A percentile compares a stretch with the other conserved stretches of the same genome.
Conservation (phyloP, 2,888 invertebrate genomes). For the Apomyelois bistriatella region DNA sequence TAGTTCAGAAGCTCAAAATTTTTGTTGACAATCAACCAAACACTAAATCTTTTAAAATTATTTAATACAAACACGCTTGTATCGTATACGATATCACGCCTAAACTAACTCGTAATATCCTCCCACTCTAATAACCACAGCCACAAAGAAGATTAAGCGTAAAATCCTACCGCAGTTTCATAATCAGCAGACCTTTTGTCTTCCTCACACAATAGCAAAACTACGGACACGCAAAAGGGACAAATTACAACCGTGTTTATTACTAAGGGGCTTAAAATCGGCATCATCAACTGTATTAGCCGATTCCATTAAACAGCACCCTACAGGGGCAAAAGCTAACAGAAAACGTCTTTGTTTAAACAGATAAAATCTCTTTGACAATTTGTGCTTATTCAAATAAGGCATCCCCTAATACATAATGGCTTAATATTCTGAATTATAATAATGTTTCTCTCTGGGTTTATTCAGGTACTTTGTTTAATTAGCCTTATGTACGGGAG, state of each 20-base stretch:
- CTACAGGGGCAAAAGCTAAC: slow-evolving; percentile 70
- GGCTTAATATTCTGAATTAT: slow-evolving; percentile 61
- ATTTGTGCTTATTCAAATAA: slow-evolving; percentile 79
- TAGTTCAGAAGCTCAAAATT: not conserved
- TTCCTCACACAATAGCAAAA: slow-evolving; percentile 22
- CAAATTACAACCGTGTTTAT: slow-evolving; percentile 54
- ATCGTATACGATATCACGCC: slow-evolving; percentile 9
- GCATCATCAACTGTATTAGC: slow-evolving; percentile 74
- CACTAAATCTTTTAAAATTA: too few relatives aligned
- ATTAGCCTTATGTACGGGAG: slow-evolving; percentile 18
- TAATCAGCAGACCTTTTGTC: slow-evolving; percentile 35
- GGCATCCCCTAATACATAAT: slow-evolving; percentile 68
- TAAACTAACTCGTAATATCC: slow-evolving; percentile 21
- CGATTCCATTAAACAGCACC: slow-evolving; percentile 71
- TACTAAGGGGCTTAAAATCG: slow-evolving; percentile 67
- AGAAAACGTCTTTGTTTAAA: slow-evolving; percentile 75
- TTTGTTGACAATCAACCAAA: too few relatives aligned
- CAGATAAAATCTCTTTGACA: slow-evolving; percentile 80
- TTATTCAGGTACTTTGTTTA: slow-evolving; percentile 26
- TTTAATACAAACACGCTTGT: too few relatives aligned
- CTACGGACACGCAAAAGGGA: slow-evolving; percentile 19
- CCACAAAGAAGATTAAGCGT: slow-evolving; percentile 51
- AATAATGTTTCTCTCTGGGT: slow-evolving; percentile 26
- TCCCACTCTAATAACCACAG: slow-evolving; percentile 31
- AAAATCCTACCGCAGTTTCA: slow-evolving; percentile 50